Evolutionary conservation across 2,113 vertebrate species (phyloP).

Genomic region (Poecilia latipinna): DNA sequence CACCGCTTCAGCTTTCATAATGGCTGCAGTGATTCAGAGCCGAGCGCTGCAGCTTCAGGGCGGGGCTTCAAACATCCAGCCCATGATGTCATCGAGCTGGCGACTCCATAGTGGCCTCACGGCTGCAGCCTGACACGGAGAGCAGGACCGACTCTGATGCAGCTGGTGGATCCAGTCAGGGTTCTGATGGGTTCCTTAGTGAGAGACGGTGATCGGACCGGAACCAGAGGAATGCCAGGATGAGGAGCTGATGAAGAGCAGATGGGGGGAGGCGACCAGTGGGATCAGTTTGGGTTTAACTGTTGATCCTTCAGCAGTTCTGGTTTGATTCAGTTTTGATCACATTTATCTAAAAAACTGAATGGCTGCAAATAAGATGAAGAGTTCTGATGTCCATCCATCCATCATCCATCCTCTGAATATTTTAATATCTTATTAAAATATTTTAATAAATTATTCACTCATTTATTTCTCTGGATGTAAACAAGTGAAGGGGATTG

Average conservation of each 20-base stretch:
- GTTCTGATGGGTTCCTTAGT: constrained; percentile 41
- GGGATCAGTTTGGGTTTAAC: no score
- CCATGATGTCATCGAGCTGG: constrained; percentile 74
- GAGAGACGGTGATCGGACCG: constrained; percentile 10
- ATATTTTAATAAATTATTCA: no score
- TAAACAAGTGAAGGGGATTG: no score
- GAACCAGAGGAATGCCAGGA: constrained; percentile 31
- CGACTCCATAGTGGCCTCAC: constrained; percentile 55
- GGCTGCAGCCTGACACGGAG: constrained; percentile 55
- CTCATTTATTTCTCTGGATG: no score
- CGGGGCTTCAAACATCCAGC: constrained; percentile 70
- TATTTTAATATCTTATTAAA: no score
- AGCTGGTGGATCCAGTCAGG: constrained; percentile 20
- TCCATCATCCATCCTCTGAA: no score
- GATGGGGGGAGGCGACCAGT: no score
- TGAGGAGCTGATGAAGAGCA: background rate
- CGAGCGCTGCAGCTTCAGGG: constrained; percentile 64
- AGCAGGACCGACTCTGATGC: constrained; percentile 65
- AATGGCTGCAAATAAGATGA: no score
- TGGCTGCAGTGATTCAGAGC: constrained; percentile 73
- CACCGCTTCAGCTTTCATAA: constrained; percentile 69
- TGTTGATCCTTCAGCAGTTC: no score
- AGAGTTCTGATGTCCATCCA: no score
- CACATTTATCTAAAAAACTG: no score
- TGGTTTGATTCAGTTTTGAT: no score